Base-by-base conservation (phyloP, 2,888 invertebrate genomes). In the Drosophila mimetica region DNA sequence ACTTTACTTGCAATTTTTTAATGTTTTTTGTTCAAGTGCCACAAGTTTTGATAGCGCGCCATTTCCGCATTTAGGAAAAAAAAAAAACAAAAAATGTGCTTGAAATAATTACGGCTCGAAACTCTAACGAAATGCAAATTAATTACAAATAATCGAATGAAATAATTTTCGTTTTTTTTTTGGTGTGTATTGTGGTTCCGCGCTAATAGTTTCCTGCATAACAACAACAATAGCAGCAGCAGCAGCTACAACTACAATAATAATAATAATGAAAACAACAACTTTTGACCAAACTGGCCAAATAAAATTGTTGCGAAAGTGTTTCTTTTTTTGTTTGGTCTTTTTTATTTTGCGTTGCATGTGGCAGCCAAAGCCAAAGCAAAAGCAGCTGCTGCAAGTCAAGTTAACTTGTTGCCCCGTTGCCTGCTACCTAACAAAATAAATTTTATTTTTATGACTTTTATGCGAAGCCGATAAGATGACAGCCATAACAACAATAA, bases 41-140 rank as follows among this genome's bases (percentile, higher is more conserved):
- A 34, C 16, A 48, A 51, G 54, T 51, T 70, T 59, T 65, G 65
- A 67, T 71, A 66, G 59, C 65, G 71, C 80, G 65, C 69, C 66
- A 78, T 76, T 86, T 86, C 82, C 87, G 85, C 60, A 59, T 81
- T 71, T 48, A 55, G 60, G 64, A 42, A 51, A 30, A 20, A 25
- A 25, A 44, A 51, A 30, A 28, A 55, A 55, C 51, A 30, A 28
- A 30, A 28, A 63, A 60, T 4, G 25, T 63, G 52, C 41, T 50
- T 44, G 30, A 72, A 37, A 41, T 71, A 71, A 71, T 72, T 50
- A 66, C 52, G 50, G 30, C 72, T 63, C 50, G 39, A 64, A 78
- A 74, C 58, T 58, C 52, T 70, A 78, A 71, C 50, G 50, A 84
- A 84, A 78, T 81, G 71, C 74, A 86, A 81, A 74, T 84, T 57